These are phyloP conservation scores for Hyles lineata DNA, from an alignment of 2,888 invertebrate species.

Conservation along the genomic window DNA sequence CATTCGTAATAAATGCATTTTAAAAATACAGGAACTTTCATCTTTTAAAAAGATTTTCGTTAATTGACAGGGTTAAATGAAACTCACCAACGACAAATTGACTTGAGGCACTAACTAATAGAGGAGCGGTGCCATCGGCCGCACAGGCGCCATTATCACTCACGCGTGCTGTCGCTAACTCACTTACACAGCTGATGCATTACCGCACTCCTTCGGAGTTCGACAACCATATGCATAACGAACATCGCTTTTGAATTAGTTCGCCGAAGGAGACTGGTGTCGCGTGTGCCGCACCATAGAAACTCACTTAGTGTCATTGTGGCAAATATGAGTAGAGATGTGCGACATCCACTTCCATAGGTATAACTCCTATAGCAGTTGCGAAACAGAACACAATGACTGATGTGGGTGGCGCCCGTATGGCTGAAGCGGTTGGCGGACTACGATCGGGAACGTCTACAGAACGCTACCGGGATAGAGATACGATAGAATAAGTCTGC, in stretches of 20 bases:
- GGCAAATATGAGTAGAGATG: not conserved
- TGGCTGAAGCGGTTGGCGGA: slow-evolving; percentile 30
- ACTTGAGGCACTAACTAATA: slow-evolving; percentile 76
- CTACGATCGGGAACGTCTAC: slow-evolving; percentile 49
- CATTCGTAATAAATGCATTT: slow-evolving; percentile 22
- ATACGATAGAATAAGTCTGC: slow-evolving; percentile 60
- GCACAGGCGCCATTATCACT: slow-evolving; percentile 38
- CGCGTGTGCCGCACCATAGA: not conserved
- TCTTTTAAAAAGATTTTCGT: slow-evolving; percentile 55
- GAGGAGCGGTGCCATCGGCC: slow-evolving; percentile 51
- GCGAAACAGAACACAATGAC: not conserved
- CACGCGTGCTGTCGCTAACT: slow-evolving; percentile 1
- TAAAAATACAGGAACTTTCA: slow-evolving; percentile 44
- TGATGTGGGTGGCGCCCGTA: slow-evolving; percentile 28
- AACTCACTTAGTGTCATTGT: not conserved
- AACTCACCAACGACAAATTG: slow-evolving; percentile 73
- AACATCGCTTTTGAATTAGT: not conserved
- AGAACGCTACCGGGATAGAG: slow-evolving; percentile 59
- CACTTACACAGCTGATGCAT: not conserved
- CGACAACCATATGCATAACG: not conserved
- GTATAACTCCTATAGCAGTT: not conserved
- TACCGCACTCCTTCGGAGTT: not conserved
- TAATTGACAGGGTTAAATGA: slow-evolving; percentile 80
- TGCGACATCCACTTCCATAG: not conserved
- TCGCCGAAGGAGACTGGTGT: not conserved